A percentile compares a stretch with the other conserved stretches of the same genome.
Conservation (phyloP, 2,797 vertebrate species). For the Glyptemys insculpta region DNA sequence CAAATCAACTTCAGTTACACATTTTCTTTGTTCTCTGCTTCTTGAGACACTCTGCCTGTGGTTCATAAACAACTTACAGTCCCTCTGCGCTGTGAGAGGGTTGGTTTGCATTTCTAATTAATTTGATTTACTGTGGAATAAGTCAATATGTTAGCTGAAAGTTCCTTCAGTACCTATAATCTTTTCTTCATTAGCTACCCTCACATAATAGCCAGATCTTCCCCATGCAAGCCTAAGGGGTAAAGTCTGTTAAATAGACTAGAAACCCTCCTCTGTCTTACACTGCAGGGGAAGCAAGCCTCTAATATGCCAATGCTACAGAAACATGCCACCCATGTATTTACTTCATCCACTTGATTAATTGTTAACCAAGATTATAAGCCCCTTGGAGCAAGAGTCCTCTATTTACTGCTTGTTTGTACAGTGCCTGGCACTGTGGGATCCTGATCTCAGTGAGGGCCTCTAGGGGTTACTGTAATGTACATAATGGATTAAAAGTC, state of each 20-base stretch:
- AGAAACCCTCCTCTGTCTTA: background rate
- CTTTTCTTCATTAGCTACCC: slow-evolving; percentile 33
- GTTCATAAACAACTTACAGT: slow-evolving; percentile 60
- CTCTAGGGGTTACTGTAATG: background rate
- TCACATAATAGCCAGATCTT: background rate
- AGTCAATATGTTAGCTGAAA: slow-evolving; percentile 40
- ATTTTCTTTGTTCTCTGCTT: slow-evolving; percentile 60
- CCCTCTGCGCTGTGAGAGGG: slow-evolving; percentile 37
- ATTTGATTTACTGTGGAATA: slow-evolving; percentile 56
- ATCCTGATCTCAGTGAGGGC: background rate
- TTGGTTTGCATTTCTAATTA: slow-evolving; percentile 60
- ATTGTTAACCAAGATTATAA: background rate
- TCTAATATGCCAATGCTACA: accelerated
- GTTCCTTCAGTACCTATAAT: slow-evolving; percentile 33
- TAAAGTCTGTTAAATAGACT: background rate
- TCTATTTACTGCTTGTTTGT: background rate
- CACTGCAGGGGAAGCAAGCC: background rate
- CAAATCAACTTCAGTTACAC: slow-evolving; percentile 60
- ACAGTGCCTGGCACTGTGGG: background rate
- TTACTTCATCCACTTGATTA: background rate
- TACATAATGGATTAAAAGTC: background rate
- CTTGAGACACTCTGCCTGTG: slow-evolving; percentile 12
- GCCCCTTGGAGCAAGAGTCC: background rate
- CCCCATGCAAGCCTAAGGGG: background rate
- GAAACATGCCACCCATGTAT: accelerated